Percentiles rank a stretch among this genome's conserved stretches.
Conservation (phyloP, 2,797 vertebrate species). For the Caiman crocodilus region DNA sequence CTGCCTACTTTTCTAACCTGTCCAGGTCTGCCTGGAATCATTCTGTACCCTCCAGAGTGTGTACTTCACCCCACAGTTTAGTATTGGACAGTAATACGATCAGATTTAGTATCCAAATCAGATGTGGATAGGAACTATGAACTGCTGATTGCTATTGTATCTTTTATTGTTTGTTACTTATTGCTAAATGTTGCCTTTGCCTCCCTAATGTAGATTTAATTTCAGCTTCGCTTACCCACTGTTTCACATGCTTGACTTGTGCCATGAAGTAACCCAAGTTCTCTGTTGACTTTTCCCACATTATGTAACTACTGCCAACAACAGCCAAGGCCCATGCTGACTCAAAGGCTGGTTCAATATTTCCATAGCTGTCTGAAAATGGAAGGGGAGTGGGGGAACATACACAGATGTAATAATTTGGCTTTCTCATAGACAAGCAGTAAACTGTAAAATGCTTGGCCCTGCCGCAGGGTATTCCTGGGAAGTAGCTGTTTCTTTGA, state of each 20-base stretch:
- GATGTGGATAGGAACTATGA: accelerated
- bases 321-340: slow-evolving; percentile 86
- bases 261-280: slow-evolving; percentile 85
- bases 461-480: accelerated
- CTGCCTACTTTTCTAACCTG: too few species aligned
- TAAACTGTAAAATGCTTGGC: background rate
- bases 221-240: slow-evolving; percentile 84
- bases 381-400: background rate
- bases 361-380: slow-evolving; percentile 86
- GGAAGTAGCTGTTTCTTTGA: background rate
- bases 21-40: too few species aligned
- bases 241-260: slow-evolving; percentile 86
- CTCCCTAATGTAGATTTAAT: accelerated
- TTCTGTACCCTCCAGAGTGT: too few species aligned
- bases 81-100: too few species aligned
- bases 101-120: too few species aligned
- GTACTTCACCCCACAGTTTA: too few species aligned
- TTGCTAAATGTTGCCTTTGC: background rate
- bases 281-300: slow-evolving; percentile 89
- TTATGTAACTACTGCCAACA: slow-evolving; percentile 88
- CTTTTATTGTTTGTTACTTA: background rate
- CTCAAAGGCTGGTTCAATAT: slow-evolving; percentile 81
- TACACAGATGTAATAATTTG: background rate
- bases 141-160: background rate
- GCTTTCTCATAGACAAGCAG: background rate